phyloP scores from a whole-genome alignment of 2,797 vertebrate species.

The Mus spretus region DNA sequence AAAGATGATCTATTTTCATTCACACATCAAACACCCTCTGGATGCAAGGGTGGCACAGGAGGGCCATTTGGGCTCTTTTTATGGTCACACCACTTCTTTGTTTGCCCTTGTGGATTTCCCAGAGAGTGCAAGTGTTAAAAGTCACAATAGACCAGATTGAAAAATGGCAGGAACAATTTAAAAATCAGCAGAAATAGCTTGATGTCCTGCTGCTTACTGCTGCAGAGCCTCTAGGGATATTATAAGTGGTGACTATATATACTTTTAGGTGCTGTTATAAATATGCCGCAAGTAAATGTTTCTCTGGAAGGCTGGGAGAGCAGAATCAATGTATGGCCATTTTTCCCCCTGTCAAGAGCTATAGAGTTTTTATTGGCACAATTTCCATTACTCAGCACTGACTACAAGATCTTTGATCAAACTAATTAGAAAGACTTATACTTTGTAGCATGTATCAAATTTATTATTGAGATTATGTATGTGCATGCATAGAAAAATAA shows the following conservation, averaged over 20 bases:
- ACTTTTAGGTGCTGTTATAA: constrained; percentile 81
- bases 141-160: constrained; percentile 13
- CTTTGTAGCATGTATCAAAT: constrained; percentile 84
- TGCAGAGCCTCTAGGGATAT: constrained; percentile 76
- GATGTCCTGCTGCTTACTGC: constrained; percentile 40
- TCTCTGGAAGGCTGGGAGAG: constrained; percentile 71
- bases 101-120: not conserved
- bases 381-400: constrained; percentile 86
- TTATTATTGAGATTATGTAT: constrained; percentile 85
- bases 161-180: constrained; percentile 61
- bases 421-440: constrained; percentile 87
- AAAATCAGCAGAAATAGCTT: constrained; percentile 72
- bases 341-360: constrained; percentile 79
- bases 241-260: constrained; percentile 77
- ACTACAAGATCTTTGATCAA: constrained; percentile 86
- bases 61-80: not conserved
- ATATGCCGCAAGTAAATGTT: constrained; percentile 83
- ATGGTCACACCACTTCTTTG: constrained; percentile 28
- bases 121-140: constrained; percentile 67
- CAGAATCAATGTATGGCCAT: constrained; percentile 75
- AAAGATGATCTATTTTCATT: constrained; percentile 3
- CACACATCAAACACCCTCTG: not conserved
- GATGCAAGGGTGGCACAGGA: not conserved
- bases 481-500: constrained; percentile 82
- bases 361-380: constrained; percentile 86